A percentile compares a stretch with the other conserved stretches of the same genome.
Evolutionary conservation across 2,113 vertebrate genomes (phyloP).

Genomic region (Aspiorhynchus laticeps): DNA sequence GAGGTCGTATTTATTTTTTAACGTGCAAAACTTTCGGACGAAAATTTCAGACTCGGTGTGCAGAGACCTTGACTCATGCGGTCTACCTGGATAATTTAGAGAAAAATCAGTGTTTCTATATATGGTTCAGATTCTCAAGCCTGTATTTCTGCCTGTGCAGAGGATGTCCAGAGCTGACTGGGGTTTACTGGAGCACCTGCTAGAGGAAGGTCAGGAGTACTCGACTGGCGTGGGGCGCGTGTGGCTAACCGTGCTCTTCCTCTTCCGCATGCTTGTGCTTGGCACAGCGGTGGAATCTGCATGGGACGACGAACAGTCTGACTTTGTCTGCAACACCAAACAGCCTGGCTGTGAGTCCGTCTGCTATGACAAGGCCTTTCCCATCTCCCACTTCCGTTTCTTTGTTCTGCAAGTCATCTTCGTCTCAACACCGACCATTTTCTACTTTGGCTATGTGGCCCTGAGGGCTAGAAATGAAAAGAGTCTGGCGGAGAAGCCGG

Average conservation of each 20-base stretch:
- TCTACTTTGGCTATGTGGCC: constrained; percentile 92
- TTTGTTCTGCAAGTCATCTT: constrained; percentile 97
- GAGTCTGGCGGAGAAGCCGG: constrained; percentile 64
- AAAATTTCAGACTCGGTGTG: too few relatives aligned
- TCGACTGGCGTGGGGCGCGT: constrained; percentile 88
- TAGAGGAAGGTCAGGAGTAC: constrained; percentile 94
- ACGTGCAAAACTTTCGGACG: too few relatives aligned
- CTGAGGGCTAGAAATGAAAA: constrained; percentile 74
- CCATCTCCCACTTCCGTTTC: constrained; percentile 96
- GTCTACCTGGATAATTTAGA: neutral
- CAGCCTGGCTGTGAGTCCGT: constrained; percentile 91
- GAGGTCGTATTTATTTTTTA: too few relatives aligned
- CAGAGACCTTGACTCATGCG: neutral
- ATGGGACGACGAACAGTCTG: constrained; percentile 93
- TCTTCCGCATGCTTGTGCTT: constrained; percentile 94
- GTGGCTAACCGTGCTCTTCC: constrained; percentile 95
- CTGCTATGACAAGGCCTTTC: constrained; percentile 94
- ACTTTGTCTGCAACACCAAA: constrained; percentile 90
- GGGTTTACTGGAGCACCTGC: constrained; percentile 91
- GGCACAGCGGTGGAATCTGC: constrained; percentile 89
- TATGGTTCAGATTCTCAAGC: neutral
- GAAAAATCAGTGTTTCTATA: neutral
- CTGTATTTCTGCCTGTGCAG: constrained; percentile 63
- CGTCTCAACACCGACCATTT: constrained; percentile 90
- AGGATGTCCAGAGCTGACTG: constrained; percentile 92